A percentile compares a stretch with the other conserved stretches of the same genome.
Conservation (phyloP, 92 coral and sea anemone genomes). For the Isaurus tuberculatus region DNA sequence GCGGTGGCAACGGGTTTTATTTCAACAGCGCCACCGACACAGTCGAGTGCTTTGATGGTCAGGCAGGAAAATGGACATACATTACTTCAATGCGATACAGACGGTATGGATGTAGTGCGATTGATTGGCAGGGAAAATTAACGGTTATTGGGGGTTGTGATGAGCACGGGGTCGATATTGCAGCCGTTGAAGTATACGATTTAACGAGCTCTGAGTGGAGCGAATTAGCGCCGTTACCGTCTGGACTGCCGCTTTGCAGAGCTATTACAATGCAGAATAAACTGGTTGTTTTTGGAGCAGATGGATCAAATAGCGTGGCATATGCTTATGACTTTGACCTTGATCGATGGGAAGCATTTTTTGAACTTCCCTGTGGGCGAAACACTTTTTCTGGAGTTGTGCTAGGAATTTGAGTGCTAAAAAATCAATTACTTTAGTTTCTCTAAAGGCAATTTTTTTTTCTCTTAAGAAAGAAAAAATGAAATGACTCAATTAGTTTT, state of each 20-base stretch:
- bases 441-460: neutral
- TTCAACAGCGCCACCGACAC: conserved; percentile 88
- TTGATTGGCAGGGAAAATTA: conserved; percentile 67
- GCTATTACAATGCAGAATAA: conserved; percentile 71
- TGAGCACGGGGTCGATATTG: conserved; percentile 67
- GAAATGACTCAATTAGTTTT: neutral
- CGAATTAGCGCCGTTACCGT: conserved; percentile 70
- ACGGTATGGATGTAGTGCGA: conserved; percentile 88
- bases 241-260: conserved; percentile 75
- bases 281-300: conserved; percentile 80
- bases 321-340: conserved; percentile 82
- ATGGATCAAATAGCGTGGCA: conserved; percentile 61
- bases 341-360: conserved; percentile 66
- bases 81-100: conserved; percentile 82
- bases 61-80: conserved; percentile 72
- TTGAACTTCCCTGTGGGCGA: conserved; percentile 71
- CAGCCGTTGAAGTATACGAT: conserved; percentile 80
- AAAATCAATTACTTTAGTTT: neutral
- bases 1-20: conserved; percentile 88
- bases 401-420: conserved; percentile 61
- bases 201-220: conserved; percentile 66
- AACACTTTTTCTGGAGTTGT: conserved; percentile 76
- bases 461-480: neutral
- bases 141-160: conserved; percentile 90
- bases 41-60: conserved; percentile 80